Evolutionary conservation across 2,113 vertebrate species (phyloP).

Genomic region (Nesogale talazaci): DNA sequence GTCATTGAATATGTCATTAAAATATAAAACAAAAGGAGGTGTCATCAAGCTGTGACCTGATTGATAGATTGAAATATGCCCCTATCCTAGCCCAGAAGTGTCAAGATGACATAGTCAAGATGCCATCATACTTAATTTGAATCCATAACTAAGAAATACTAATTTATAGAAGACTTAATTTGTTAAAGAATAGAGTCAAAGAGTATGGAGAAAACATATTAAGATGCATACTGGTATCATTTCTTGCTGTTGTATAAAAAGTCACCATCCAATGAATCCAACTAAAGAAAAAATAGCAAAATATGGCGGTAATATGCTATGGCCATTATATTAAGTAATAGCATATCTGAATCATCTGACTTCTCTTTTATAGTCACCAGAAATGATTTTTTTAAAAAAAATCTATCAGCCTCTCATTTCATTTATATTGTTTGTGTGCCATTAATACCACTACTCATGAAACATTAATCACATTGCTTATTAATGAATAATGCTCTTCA

Average conservation of each 20-base stretch:
- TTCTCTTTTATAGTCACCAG: slow-evolving; percentile 6
- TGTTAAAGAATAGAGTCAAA: neutral
- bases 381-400: neutral
- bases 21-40: neutral
- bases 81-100: too few relatives aligned
- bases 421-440: slow-evolving; percentile 2
- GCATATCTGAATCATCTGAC: neutral
- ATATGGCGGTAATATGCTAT: neutral
- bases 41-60: too few relatives aligned
- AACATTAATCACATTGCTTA: slow-evolving; percentile 27
- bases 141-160: neutral
- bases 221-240: neutral
- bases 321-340: neutral
- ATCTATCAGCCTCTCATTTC: neutral
- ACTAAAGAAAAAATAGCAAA: neutral
- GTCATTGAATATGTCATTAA: neutral
- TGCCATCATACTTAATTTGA: neutral
- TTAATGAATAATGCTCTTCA: slow-evolving; percentile 52
- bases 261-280: neutral
- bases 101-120: neutral
- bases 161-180: neutral
- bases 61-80: too few relatives aligned
- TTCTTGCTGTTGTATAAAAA: neutral
- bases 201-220: neutral
- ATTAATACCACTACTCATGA: slow-evolving; percentile 2